Percentiles rank a stretch among this genome's conserved stretches.
Conservation (phyloP, 1,140 invertebrate species). For the Octopus bimaculoides region DNA sequence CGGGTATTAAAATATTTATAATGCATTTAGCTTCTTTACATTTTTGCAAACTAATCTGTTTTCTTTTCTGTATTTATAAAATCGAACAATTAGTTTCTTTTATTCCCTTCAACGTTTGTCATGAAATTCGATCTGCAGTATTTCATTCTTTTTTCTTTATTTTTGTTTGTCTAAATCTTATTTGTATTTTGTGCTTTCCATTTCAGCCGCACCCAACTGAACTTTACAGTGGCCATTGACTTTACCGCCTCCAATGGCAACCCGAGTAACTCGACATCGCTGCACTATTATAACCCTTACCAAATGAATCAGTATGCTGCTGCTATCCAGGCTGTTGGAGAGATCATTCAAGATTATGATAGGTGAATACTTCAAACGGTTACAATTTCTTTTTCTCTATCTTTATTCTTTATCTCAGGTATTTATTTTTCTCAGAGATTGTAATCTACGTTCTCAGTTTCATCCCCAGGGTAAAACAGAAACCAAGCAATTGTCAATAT, state of each 20-base stretch:
- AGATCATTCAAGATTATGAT: constrained; percentile 68
- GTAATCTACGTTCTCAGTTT: no score
- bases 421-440: no score
- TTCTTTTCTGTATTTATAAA: no score
- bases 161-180: not conserved
- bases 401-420: no score
- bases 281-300: constrained; percentile 62
- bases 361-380: constrained; percentile 28
- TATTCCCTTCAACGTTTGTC: constrained; percentile 16
- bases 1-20: no score
- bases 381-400: no score
- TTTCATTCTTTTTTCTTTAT: not conserved
- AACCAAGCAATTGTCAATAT: no score
- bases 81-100: not conserved
- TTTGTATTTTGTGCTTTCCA: constrained; percentile 18
- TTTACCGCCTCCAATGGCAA: constrained; percentile 71
- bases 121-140: no score
- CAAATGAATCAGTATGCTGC: constrained; percentile 62
- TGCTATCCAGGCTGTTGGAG: constrained; percentile 62
- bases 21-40: no score
- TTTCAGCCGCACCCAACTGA: constrained; percentile 59
- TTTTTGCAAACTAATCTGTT: no score
- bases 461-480: no score
- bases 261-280: constrained; percentile 60
- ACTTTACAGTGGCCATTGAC: constrained; percentile 68